Conservation (phyloP, 1,140 invertebrate species). For the Diachasmimorpha longicaudata region DNA sequence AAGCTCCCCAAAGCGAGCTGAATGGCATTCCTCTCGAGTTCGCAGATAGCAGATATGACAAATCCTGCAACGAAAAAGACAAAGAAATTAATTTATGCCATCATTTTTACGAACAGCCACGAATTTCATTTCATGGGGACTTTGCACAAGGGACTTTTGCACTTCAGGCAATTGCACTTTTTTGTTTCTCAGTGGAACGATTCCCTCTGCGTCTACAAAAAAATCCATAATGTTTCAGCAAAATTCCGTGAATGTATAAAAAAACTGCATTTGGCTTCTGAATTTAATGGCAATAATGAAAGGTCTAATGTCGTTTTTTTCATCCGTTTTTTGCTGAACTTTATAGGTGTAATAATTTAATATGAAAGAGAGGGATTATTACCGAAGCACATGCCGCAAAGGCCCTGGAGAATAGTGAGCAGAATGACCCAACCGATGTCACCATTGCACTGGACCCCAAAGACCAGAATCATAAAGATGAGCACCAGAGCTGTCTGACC, state of each 20-base stretch:
- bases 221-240: too few relatives aligned
- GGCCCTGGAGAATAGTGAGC: constrained; percentile 83
- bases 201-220: background rate
- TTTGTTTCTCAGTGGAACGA: background rate
- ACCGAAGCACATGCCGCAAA: constrained; percentile 95
- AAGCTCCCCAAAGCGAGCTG: constrained; percentile 93
- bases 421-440: constrained; percentile 83
- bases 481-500: constrained; percentile 88
- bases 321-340: background rate
- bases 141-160: background rate
- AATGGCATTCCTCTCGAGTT: constrained; percentile 92
- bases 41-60: constrained; percentile 91
- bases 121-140: background rate
- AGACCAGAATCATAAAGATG: constrained; percentile 89
- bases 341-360: background rate
- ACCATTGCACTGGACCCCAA: constrained; percentile 85
- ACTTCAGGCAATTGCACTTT: background rate
- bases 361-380: constrained; percentile 22
- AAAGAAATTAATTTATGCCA: background rate
- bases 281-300: background rate
- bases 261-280: background rate
- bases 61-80: constrained; percentile 65
- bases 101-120: too few relatives aligned
- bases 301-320: background rate
- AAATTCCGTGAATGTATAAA: too few relatives aligned